Evolutionary conservation across 2,113 vertebrate genomes (phyloP), one percentile per base, ranked within the genome.

Genomic region (Coracopsis vasa): DNA sequence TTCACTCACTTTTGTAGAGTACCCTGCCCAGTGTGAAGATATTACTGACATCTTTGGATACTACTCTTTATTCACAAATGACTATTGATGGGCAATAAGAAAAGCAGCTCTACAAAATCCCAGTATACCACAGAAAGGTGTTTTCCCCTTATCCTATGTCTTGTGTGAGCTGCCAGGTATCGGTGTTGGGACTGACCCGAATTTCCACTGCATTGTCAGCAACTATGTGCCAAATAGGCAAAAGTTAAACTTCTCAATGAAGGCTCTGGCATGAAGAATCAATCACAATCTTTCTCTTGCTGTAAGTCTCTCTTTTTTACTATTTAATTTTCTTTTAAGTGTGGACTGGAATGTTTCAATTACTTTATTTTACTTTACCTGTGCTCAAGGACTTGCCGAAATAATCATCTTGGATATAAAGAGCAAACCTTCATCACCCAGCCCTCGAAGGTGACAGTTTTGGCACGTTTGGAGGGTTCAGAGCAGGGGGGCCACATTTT

Each of bases 151-250:
- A 31, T 10, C 10, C 6, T 13, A 2, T 37, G 25, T n/a, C 33
- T 47, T 21, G 17, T n/a, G 33, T 61, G 39, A 39, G n/a, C 60
- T 88, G 31, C 27, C 47, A 66, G 19, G 10, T 54, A 7, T 11
- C 10, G 6, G 27, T 62, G 11, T 13, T 74, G 31, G 28, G 70
- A 21, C 33, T 70, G 44, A 16, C 18, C 15, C 41, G n/a, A 35
- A 14, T 12, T 28, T 61, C 31, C 5, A 4, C n/a, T 4, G 1
- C 0, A 0, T 29, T 53, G 29, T 33, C 79, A 74, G 31, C 51
- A 83, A 1, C 35, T 47, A 11, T 0, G 0, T 84, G 31, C 21
- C 50, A 77, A 88, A 83, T 2, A 85, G 14, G 41, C 48, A 62
- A 25, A 90, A 72, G 27, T 62, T 50, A 45, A 41, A 51, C 21